Conservation (phyloP, 2,113 vertebrate species). For the Chlorodrepanis virens region DNA sequence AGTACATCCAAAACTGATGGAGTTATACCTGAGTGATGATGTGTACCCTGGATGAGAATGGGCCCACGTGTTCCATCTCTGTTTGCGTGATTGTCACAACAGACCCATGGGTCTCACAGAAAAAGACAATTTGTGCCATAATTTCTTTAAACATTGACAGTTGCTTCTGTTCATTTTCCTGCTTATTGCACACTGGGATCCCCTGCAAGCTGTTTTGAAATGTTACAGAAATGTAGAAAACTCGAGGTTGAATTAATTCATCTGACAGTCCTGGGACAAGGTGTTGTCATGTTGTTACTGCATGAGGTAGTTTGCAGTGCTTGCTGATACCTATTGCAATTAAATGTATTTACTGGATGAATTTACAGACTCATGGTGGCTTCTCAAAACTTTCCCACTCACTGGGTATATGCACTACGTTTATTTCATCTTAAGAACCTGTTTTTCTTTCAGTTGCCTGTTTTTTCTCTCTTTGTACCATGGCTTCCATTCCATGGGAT, state of each 20-base stretch:
- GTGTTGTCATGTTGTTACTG: not conserved
- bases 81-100: not conserved
- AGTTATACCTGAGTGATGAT: not conserved
- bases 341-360: not conserved
- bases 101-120: not conserved
- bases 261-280: not conserved
- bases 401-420: fast-evolving
- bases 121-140: not conserved
- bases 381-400: not conserved
- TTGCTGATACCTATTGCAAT: not conserved
- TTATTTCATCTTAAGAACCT: not conserved
- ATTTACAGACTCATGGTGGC: not conserved
- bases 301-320: not conserved
- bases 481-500: not conserved
- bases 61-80: not conserved
- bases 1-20: not conserved
- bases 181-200: not conserved
- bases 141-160: not conserved
- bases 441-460: not conserved
- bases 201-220: not conserved
- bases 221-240: not conserved
- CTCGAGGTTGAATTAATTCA: not conserved
- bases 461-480: not conserved
- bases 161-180: not conserved
- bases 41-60: not conserved